These are phyloP conservation scores for Palythoa heliodiscus DNA, from an alignment of 92 coral and sea anemone genomes.

Conservation along the genomic window DNA sequence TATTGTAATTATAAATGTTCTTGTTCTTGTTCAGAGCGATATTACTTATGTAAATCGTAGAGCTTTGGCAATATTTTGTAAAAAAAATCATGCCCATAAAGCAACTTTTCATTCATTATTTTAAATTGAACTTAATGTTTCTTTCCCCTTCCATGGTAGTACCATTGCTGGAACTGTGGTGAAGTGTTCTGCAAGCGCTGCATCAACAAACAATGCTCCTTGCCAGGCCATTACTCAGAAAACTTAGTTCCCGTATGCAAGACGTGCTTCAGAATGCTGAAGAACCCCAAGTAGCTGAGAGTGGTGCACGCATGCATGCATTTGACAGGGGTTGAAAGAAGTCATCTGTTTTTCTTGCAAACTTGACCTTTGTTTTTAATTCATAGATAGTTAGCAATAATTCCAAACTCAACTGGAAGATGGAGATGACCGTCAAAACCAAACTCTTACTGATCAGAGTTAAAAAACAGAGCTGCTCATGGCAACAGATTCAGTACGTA, in stretches of 20 bases:
- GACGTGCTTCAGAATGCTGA: constrained; percentile 71
- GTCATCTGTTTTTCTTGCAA: not conserved
- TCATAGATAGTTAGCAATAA: not conserved
- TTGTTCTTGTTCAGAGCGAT: too few relatives aligned
- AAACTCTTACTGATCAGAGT: not conserved
- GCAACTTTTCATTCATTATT: too few relatives aligned
- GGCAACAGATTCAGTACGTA: too few relatives aligned
- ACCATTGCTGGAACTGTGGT: constrained; percentile 99
- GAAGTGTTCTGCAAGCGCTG: constrained; percentile 96
- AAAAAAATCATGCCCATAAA: too few relatives aligned
- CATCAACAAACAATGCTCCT: constrained; percentile 85
- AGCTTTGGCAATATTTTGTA: too few relatives aligned
- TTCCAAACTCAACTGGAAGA: not conserved
- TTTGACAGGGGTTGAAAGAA: not conserved
- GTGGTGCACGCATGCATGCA: not conserved
- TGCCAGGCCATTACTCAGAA: constrained; percentile 99
- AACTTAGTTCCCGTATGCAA: constrained; percentile 98
- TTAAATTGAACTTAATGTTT: not conserved
- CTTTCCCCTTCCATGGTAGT: constrained; percentile 50
- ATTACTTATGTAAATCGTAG: too few relatives aligned
- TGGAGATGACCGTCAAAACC: not conserved
- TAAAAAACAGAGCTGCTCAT: not conserved
- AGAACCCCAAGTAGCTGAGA: constrained; percentile 22
- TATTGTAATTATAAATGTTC: too few relatives aligned
- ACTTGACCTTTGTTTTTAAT: not conserved